Evolutionary conservation across 1,140 invertebrate genomes (phyloP).

Genomic region (Phymastichus coffea): DNA sequence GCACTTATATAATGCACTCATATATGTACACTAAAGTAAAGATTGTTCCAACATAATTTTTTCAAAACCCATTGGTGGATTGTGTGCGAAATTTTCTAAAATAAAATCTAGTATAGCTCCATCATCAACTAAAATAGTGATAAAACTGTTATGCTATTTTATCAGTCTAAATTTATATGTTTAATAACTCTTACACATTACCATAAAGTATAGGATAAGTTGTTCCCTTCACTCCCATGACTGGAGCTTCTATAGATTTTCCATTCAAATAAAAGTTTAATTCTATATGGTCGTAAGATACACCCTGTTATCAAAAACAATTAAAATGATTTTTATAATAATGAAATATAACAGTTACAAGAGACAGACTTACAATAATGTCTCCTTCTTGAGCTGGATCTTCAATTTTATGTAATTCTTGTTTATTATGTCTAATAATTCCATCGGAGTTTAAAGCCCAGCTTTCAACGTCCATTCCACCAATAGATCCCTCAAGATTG

Average conservation of each 20-base stretch:
- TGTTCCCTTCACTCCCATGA: slow-evolving; percentile 86
- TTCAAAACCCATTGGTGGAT: slow-evolving; percentile 87
- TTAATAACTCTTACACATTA: slow-evolving; percentile 91
- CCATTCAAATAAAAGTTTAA: slow-evolving; percentile 96
- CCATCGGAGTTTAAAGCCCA: slow-evolving; percentile 94
- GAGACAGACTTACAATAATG: slow-evolving; percentile 69
- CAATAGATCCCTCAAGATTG: slow-evolving; percentile 77
- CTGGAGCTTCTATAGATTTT: slow-evolving; percentile 78
- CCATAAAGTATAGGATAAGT: slow-evolving; percentile 93
- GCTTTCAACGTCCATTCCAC: slow-evolving; percentile 85
- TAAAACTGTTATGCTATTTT: slow-evolving; percentile 26
- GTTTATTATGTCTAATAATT: slow-evolving; percentile 78
- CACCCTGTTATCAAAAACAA: slow-evolving; percentile 69
- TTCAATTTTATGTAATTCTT: slow-evolving; percentile 73
- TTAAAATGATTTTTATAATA: slow-evolving; percentile 29
- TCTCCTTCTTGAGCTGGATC: slow-evolving; percentile 87
- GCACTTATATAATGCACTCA: too few species aligned
- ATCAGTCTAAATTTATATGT: slow-evolving; percentile 64
- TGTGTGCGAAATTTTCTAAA: slow-evolving; percentile 83
- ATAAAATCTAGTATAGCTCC: slow-evolving; percentile 95
- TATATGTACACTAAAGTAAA: slow-evolving; percentile 74
- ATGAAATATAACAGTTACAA: slow-evolving; percentile 3
- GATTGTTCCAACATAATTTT: slow-evolving; percentile 98
- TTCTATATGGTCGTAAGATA: slow-evolving; percentile 96
- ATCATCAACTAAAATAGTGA: slow-evolving; percentile 84